A percentile compares a stretch with the other conserved stretches of the same genome.
phyloP scores from a whole-genome alignment of 2,888 invertebrate species.

The Isoperla grammatica region DNA sequence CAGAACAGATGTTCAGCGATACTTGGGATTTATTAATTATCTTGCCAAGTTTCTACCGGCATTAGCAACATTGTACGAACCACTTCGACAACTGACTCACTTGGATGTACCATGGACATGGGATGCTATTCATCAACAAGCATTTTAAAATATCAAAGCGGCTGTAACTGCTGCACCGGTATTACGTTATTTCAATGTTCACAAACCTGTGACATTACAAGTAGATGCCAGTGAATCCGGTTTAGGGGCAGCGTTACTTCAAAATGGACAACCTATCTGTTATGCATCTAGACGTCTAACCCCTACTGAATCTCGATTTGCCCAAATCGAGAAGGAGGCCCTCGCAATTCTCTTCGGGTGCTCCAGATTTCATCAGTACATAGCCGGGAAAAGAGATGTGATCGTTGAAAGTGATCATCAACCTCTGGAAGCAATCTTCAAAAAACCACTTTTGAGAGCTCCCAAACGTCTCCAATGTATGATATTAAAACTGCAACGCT shows the following conservation, averaged over 20 bases:
- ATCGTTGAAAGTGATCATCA: slow-evolving; percentile 36
- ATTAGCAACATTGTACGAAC: slow-evolving; percentile 31
- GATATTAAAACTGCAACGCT: slow-evolving; percentile 27
- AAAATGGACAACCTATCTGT: not conserved
- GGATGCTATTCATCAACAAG: no score
- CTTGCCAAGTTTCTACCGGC: slow-evolving; percentile 35
- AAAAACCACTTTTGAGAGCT: slow-evolving; percentile 29
- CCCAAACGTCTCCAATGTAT: slow-evolving; percentile 31
- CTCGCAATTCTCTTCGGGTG: slow-evolving; percentile 32
- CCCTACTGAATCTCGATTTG: slow-evolving; percentile 33
- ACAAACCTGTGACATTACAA: not conserved
- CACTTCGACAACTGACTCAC: no score
- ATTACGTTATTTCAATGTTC: no score
- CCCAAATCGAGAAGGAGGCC: slow-evolving; percentile 29
- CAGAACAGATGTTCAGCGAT: slow-evolving; percentile 34
- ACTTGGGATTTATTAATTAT: slow-evolving; percentile 37
- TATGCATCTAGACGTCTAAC: slow-evolving; percentile 35
- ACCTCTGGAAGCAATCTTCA: slow-evolving; percentile 33
- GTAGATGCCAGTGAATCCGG: slow-evolving; percentile 3
- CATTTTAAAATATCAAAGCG: no score
- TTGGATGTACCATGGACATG: no score
- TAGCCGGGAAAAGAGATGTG: slow-evolving; percentile 32
- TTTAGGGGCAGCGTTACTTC: not conserved
- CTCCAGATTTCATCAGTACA: slow-evolving; percentile 33
- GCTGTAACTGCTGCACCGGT: no score